A percentile compares a stretch with the other conserved stretches of the same genome.
Conservation (phyloP, 2,797 vertebrate species). For the Margarornis squamiger region DNA sequence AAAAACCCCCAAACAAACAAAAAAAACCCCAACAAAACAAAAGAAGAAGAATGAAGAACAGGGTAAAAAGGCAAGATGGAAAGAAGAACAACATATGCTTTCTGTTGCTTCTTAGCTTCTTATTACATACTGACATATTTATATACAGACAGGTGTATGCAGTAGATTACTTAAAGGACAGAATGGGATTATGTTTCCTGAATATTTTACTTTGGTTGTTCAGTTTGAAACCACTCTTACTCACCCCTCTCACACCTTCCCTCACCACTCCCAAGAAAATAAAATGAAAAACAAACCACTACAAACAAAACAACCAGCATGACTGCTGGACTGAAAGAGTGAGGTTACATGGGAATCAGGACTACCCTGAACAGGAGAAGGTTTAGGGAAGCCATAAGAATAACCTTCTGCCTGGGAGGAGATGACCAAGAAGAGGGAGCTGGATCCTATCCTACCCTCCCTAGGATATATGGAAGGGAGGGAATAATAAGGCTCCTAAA, state of each 20-base stretch:
- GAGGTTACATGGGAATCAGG: background rate
- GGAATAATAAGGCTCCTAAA: background rate
- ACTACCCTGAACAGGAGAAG: background rate
- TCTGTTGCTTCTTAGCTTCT: background rate
- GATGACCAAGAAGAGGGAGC: background rate
- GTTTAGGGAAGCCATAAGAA: background rate
- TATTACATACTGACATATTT: background rate
- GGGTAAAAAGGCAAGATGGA: rapidly evolving
- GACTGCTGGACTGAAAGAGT: background rate
- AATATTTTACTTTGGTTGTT: background rate
- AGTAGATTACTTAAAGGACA: background rate
- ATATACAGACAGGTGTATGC: background rate
- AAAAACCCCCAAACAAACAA: background rate
- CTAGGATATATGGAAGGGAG: background rate
- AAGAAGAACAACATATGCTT: background rate
- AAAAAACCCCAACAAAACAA: background rate
- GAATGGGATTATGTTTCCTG: background rate
- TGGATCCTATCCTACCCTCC: rapidly evolving
- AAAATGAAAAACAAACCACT: background rate
- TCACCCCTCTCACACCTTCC: background rate
- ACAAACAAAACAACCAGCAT: background rate
- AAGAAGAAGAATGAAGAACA: background rate
- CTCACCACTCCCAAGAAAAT: background rate
- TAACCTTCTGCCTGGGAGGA: background rate
- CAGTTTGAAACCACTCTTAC: background rate